A percentile compares a stretch with the other conserved stretches of the same genome.
Evolutionary conservation across 2,797 vertebrate species (phyloP).

Genomic region (Falco rusticolus): DNA sequence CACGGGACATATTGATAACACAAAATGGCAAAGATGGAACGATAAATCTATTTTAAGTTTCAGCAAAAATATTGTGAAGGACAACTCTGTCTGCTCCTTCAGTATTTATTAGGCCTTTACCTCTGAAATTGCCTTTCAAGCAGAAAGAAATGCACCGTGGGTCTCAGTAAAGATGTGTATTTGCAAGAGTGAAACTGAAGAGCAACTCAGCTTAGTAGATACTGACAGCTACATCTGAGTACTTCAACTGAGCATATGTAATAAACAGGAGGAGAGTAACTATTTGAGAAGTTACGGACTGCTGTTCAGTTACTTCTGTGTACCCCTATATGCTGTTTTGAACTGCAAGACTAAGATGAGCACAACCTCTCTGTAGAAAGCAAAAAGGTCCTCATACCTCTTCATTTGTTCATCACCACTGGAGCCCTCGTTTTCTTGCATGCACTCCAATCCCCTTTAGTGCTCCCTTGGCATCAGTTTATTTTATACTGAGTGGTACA

Average conservation of each 20-base stretch:
- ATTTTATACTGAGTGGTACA: neutral
- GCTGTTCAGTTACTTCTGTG: neutral
- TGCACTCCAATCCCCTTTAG: neutral
- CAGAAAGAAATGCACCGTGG: fast-evolving
- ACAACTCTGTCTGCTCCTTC: neutral
- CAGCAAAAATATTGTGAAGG: neutral
- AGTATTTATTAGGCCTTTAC: neutral
- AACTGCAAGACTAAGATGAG: neutral
- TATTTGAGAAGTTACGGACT: neutral
- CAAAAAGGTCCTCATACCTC: neutral
- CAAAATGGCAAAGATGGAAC: neutral
- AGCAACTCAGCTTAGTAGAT: neutral
- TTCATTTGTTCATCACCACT: neutral
- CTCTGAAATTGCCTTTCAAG: neutral
- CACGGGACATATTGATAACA: neutral
- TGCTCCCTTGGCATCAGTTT: neutral
- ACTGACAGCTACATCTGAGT: neutral
- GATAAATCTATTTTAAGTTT: neutral
- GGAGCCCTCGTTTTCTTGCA: neutral
- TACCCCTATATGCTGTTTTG: neutral
- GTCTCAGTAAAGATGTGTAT: neutral
- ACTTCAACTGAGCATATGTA: neutral
- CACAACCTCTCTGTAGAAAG: neutral
- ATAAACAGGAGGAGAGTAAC: neutral
- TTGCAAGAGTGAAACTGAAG: neutral